A percentile compares a stretch with the other conserved stretches of the same genome.
phyloP scores from a whole-genome alignment of 2,888 invertebrate species.

The Protonemura montana region DNA sequence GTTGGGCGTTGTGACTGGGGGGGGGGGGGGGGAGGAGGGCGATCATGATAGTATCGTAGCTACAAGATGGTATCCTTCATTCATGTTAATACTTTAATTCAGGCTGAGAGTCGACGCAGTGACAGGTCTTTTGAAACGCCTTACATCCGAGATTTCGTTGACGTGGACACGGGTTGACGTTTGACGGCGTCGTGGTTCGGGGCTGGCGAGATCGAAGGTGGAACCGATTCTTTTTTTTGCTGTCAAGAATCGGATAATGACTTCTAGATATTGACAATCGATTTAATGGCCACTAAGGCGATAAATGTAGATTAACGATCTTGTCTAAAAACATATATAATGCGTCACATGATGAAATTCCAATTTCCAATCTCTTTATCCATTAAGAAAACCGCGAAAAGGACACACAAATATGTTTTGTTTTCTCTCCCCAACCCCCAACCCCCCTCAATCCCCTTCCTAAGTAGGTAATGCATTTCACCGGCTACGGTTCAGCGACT shows the following conservation, averaged over 20 bases:
- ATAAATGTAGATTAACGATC: too few relatives aligned
- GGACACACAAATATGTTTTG: slow-evolving; percentile 26
- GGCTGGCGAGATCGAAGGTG: not conserved
- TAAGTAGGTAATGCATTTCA: slow-evolving; percentile 19
- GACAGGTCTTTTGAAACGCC: not conserved
- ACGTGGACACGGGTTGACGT: not conserved
- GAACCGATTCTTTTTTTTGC: not conserved
- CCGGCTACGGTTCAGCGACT: slow-evolving; percentile 7
- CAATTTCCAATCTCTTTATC: too few relatives aligned
- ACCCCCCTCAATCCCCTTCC: not conserved
- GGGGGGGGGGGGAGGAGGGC: not conserved
- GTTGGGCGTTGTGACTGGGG: not conserved
- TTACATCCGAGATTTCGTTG: not conserved
- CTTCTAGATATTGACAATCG: too few relatives aligned
- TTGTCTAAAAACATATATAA: too few relatives aligned
- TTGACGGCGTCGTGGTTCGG: not conserved
- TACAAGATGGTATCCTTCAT: slow-evolving; percentile 28
- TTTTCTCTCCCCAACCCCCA: not conserved
- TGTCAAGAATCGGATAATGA: not conserved
- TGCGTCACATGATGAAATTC: too few relatives aligned
- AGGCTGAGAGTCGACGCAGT: not conserved
- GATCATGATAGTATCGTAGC: not conserved
- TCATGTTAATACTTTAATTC: slow-evolving; percentile 23
- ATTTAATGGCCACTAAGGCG: too few relatives aligned
- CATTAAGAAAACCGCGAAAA: slow-evolving; percentile 2